A percentile compares a stretch with the other conserved stretches of the same genome.
phyloP scores from a whole-genome alignment of 2,113 vertebrate species.

The Charina bottae region DNA sequence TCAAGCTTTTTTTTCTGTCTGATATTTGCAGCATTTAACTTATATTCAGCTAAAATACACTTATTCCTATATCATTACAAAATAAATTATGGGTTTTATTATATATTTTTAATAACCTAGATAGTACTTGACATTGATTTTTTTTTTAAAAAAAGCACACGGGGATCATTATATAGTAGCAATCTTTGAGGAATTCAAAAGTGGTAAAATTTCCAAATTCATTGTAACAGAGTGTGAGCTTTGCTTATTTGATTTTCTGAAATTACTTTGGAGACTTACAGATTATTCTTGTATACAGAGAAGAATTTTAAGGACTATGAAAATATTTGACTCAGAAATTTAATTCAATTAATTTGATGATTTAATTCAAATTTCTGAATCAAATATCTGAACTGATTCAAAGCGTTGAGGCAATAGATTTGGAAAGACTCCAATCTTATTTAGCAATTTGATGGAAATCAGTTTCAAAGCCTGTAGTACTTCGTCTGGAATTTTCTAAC shows the following conservation, averaged over 20 bases:
- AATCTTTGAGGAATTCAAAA: conserved; percentile 6
- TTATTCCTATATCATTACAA: background rate
- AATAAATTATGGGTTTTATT: conserved; percentile 11
- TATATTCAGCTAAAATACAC: background rate
- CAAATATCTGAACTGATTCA: too few species aligned
- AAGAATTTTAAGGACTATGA: too few species aligned
- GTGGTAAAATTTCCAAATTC: background rate
- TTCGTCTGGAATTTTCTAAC: too few species aligned
- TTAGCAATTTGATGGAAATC: too few species aligned
- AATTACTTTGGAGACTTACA: background rate
- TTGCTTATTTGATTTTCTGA: background rate
- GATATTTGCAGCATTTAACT: background rate
- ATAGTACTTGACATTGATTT: background rate
- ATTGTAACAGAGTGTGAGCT: background rate
- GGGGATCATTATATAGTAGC: background rate
- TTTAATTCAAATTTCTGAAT: too few species aligned
- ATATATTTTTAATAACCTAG: background rate
- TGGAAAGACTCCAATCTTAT: too few species aligned
- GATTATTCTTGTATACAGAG: background rate
- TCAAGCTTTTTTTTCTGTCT: background rate
- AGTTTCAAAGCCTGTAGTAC: too few species aligned
- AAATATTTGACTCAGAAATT: too few species aligned
- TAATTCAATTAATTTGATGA: too few species aligned
- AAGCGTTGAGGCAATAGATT: too few species aligned
- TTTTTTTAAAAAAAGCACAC: background rate